Evolutionary conservation across 2,888 invertebrate species (phyloP).

Genomic region (Leuctra nigra): DNA sequence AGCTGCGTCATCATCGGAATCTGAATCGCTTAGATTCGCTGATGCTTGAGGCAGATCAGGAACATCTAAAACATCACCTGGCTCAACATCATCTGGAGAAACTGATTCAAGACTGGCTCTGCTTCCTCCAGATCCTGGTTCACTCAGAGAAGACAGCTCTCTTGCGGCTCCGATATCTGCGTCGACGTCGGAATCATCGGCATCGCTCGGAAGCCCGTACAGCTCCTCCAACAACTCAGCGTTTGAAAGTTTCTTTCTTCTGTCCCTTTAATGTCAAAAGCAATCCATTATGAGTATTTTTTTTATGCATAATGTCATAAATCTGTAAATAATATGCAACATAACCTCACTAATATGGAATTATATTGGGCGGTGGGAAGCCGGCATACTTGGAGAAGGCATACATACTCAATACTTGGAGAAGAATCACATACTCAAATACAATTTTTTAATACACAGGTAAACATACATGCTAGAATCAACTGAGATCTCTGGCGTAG

Average conservation of each 20-base stretch:
- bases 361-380: neutral
- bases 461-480: no score
- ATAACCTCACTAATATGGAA: neutral
- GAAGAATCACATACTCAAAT: no score
- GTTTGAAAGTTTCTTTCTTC: neutral
- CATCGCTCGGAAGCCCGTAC: conserved; percentile 3
- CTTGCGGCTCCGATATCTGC: neutral
- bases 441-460: no score
- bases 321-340: neutral
- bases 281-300: neutral
- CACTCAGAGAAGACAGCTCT: neutral
- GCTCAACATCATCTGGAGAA: no score
- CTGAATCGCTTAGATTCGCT: neutral
- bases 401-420: no score
- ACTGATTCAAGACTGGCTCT: neutral
- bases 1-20: neutral
- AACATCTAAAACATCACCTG: no score
- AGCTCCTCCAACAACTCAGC: neutral
- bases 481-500: no score
- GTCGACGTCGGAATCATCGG: conserved; percentile 2
- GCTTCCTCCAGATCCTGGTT: neutral
- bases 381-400: no score
- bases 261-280: neutral
- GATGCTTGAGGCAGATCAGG: neutral
- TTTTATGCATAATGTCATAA: neutral